A percentile compares a stretch with the other conserved stretches of the same genome.
Conservation (phyloP, 92 coral and sea anemone species). For the Blastomussa wellsi region DNA sequence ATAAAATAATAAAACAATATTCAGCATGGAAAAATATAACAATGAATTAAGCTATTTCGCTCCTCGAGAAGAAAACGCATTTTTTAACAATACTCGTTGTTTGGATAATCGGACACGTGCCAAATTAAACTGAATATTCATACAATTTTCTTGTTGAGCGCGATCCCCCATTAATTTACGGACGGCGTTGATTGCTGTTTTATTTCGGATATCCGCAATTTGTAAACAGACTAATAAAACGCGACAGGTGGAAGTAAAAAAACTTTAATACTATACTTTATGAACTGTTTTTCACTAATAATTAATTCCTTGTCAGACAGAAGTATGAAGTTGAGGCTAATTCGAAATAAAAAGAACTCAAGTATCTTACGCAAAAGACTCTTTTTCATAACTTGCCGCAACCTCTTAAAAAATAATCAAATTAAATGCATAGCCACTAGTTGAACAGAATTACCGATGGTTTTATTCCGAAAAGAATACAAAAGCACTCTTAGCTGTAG, state of each 20-base stretch:
- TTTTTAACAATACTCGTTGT: not conserved
- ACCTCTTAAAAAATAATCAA: not conserved
- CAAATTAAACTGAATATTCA: not conserved
- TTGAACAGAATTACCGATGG: not conserved
- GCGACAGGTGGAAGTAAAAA: not conserved
- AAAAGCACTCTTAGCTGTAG: not conserved
- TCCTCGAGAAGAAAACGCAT: not conserved
- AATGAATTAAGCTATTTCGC: no score
- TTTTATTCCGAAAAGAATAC: not conserved
- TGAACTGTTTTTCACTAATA: not conserved
- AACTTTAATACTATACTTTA: not conserved
- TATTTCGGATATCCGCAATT: not conserved
- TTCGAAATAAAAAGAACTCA: not conserved
- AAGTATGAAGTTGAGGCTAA: not conserved
- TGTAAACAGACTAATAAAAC: not conserved
- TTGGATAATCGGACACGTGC: conserved; percentile 11
- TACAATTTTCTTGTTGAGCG: not conserved
- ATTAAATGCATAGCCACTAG: not conserved
- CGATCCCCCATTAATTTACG: not conserved
- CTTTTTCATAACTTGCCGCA: not conserved
- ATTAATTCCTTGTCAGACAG: not conserved
- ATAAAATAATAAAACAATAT: not conserved
- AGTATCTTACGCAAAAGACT: not conserved
- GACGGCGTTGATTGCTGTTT: not conserved
- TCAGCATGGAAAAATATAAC: not conserved